Percentiles rank a stretch among this genome's conserved stretches.
Conservation (phyloP, 2,888 invertebrate species). For the Athalia circularis region DNA sequence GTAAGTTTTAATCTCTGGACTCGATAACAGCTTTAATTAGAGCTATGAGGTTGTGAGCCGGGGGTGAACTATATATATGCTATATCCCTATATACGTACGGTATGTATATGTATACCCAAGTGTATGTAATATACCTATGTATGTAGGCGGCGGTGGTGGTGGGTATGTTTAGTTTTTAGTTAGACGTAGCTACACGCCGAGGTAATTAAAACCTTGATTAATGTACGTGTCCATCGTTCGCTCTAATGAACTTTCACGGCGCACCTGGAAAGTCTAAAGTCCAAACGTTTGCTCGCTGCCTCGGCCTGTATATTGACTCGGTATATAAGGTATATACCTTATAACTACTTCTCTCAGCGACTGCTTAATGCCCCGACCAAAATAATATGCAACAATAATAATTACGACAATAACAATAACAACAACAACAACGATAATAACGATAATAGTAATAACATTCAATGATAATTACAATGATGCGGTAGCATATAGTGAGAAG, state of each 20-base stretch:
- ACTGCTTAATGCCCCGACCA: too few relatives aligned
- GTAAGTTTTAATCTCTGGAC: slow-evolving; percentile 49
- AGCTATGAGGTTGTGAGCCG: slow-evolving; percentile 55
- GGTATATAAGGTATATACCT: not conserved
- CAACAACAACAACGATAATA: too few relatives aligned
- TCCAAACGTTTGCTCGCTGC: slow-evolving; percentile 20
- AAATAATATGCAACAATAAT: too few relatives aligned
- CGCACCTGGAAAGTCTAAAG: slow-evolving; percentile 56
- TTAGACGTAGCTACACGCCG: slow-evolving; percentile 66
- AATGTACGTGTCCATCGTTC: slow-evolving; percentile 70
- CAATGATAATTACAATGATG: too few relatives aligned
- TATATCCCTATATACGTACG: slow-evolving; percentile 32
- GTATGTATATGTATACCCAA: not conserved
- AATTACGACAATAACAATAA: too few relatives aligned
- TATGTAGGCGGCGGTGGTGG: slow-evolving; percentile 47
- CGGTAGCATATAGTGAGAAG: too few relatives aligned
- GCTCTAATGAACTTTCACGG: slow-evolving; percentile 72
- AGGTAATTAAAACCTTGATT: slow-evolving; percentile 73
- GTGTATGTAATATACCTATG: slow-evolving; percentile 1
- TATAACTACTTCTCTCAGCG: too few relatives aligned
- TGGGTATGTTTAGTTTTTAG: slow-evolving; percentile 69
- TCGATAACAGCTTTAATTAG: slow-evolving; percentile 72
- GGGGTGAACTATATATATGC: slow-evolving; percentile 40
- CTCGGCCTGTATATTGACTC: too few relatives aligned
- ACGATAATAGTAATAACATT: too few relatives aligned